Base-by-base conservation (phyloP, 1,140 invertebrate species). In the Centruroides vittatus region DNA sequence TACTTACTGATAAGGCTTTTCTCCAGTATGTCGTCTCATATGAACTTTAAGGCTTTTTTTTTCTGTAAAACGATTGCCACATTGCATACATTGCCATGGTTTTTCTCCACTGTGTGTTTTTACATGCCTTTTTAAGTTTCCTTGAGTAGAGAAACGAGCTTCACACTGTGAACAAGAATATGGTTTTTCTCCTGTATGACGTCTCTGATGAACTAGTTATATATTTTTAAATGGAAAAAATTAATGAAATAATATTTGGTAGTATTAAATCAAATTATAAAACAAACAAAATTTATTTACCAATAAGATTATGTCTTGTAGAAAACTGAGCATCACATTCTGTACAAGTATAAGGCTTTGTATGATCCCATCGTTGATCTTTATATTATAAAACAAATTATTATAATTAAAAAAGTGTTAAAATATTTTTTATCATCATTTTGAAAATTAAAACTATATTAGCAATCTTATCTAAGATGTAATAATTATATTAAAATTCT, bases 131-230 rank as follows among this genome's bases (percentile, higher is more conserved):
- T 84, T 86, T 70, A 86, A 84, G 0, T 84, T 86, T 35, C 70
- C 69, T 35, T 64, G 62, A 3, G 68, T 69, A 5, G 69, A 66
- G 70, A 72, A 72, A 5, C 63, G 54, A 0, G 63, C 53, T 35
- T 58, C 35, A 64, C 71, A 72, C 13, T 67, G 61, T 3, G 52
- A 13, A 59, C 71, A 72, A 7, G 35, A 56, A 74, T 99, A 99
- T 0, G 96, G 96, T 73, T 98, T 98, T 76, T 99, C 96, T 0
- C 95, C 95, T 0, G 95, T 99, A 73, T 99, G 94, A 59, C 92
- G 96, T 70, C 94, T 79, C 10, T 97, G 78, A 76, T 99, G 96
- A 1, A 88, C 90, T 70, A 34, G 56, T n/a, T n/a, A n/a, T n/a
- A n/a, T n/a, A n/a, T n/a, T n/a, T 2, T 35, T 35, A 57, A 57